These are phyloP conservation scores for Anabacerthia variegaticeps DNA, from an alignment of 2,797 vertebrate species.

Conservation along the genomic window DNA sequence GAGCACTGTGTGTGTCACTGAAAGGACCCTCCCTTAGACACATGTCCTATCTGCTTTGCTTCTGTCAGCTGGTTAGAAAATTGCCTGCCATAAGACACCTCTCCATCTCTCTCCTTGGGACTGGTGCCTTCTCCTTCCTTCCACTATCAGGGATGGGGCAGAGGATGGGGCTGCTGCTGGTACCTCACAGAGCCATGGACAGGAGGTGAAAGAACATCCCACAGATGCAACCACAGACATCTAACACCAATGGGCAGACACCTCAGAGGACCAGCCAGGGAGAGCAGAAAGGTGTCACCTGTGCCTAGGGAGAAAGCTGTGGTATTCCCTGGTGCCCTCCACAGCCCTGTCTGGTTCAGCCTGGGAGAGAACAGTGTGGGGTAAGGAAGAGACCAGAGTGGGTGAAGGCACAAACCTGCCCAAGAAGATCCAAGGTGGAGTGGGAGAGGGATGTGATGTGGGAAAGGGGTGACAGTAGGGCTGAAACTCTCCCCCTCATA, in stretches of 20 bases:
- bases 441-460: rapidly evolving
- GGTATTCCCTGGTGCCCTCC: not conserved
- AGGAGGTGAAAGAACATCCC: not conserved
- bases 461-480: not conserved
- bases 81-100: not conserved
- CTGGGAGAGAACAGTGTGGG: not conserved
- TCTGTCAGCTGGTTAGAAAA: not conserved
- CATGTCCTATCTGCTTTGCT: not conserved
- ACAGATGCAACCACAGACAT: not conserved
- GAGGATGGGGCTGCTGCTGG: not conserved
- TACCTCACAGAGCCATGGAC: not conserved
- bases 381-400: no score
- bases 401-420: not conserved
- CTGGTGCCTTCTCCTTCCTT: not conserved
- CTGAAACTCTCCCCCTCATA: not conserved
- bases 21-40: not conserved
- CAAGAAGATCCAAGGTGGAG: not conserved
- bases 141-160: not conserved
- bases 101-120: not conserved
- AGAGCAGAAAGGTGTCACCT: not conserved
- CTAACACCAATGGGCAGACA: not conserved
- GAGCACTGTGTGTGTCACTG: rapidly evolving
- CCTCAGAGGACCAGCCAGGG: not conserved
- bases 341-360: not conserved
- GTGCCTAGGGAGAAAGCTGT: not conserved